A percentile compares a stretch with the other conserved stretches of the same genome.
Evolutionary conservation across 2,113 vertebrate species (phyloP).

Genomic region (Phocoena phocoena): DNA sequence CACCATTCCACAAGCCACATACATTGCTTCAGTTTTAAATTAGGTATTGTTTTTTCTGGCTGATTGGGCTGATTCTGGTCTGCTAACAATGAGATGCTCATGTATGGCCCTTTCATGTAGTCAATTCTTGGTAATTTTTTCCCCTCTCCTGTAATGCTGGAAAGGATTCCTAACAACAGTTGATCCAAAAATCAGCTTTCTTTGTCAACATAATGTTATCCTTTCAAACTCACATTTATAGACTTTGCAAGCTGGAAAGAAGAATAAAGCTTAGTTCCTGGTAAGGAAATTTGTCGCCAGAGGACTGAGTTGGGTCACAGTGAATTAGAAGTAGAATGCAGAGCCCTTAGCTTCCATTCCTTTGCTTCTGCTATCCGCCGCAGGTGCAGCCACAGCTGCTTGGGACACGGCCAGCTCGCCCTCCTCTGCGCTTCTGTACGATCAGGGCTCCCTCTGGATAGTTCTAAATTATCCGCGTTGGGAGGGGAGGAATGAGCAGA

Average conservation of each 20-base stretch:
- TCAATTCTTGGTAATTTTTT: neutral
- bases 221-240: slow-evolving; percentile 7
- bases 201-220: neutral
- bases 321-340: neutral
- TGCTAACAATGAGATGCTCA: neutral
- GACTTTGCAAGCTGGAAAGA: neutral
- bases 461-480: neutral
- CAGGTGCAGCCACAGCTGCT: neutral
- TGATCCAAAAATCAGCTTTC: neutral
- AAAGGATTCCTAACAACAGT: neutral
- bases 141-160: neutral
- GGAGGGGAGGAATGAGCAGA: neutral
- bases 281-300: neutral
- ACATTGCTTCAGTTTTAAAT: neutral
- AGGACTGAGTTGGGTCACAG: neutral
- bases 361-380: neutral
- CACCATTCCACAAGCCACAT: neutral
- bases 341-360: neutral
- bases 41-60: neutral
- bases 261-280: neutral
- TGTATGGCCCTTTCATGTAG: neutral
- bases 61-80: neutral
- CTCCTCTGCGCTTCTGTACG: neutral
- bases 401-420: neutral
- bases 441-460: neutral